Evolutionary conservation across 1,140 invertebrate genomes (phyloP), one percentile per base, ranked within the genome.

Genomic region (Bombus waltoni): DNA sequence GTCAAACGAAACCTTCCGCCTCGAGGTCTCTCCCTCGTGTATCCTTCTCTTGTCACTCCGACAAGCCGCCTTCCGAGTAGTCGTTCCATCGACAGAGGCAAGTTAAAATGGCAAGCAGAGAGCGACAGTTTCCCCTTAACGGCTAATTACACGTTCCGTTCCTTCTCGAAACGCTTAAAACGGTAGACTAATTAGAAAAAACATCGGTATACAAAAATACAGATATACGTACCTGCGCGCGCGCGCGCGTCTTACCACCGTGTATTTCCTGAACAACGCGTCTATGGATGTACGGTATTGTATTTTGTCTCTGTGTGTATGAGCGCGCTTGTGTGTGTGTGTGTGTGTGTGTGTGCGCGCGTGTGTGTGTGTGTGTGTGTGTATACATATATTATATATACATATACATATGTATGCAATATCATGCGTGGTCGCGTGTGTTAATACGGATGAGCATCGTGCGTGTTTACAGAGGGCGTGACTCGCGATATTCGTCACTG

Each of bases 191-290:
- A 92, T 93, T 94, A 94, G 92, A 95, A 95, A 94, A 94, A 93
- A 94, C 90, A 90, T 94, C 89, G 91, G 93, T 93, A 92, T 95
- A 95, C 92, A 95, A 95, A 95, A 95, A 95, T 95, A 95, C 93
- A 93, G 92, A 93, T 88, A 88, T 91, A 88, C 86, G 73, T 87
- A 90, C 66, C 70, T 80, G 62, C 4, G 47, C 42, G 40, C 8
- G 18, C 76, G 18, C 82, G 53, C 81, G 32, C 40, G 62, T 15
- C 25, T 32, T 35, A 77, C 44, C 82, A 65, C 28, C 35, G 59
- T 44, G 76, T 57, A 9, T 86, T 70, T 32, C 42, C 73, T 38
- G 38, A 66, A 66, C 81, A 47, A n/a, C 65, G 79, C 57, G 44
- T 47, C 28, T 71, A 40, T 88, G n/a, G 66, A 68, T 53, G 68